Conservation (phyloP, 1,140 invertebrate genomes). For the Anastrepha obliqua region DNA sequence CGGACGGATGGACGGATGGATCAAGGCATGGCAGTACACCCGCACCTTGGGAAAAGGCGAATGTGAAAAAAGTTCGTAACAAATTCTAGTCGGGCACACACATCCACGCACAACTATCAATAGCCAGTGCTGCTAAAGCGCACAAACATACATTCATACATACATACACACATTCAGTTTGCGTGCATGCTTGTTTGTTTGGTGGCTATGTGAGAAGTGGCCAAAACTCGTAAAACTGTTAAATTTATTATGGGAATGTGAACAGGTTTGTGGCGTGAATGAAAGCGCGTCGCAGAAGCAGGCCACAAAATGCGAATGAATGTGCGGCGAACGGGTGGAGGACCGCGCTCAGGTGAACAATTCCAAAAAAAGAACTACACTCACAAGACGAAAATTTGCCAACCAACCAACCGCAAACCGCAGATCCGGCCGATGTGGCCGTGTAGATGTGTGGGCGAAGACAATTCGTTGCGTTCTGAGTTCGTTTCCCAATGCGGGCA, state of each 20-base stretch:
- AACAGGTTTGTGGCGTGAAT: constrained; percentile 46
- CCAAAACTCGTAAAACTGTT: constrained; percentile 53
- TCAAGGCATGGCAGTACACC: neutral
- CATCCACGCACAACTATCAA: neutral
- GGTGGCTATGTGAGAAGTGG: constrained; percentile 44
- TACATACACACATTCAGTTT: neutral
- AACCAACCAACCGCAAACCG: neutral
- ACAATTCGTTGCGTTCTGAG: too few relatives aligned
- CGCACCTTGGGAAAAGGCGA: neutral
- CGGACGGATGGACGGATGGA: neutral
- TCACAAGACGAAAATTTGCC: neutral
- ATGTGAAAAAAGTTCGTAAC: neutral
- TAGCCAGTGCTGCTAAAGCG: neutral
- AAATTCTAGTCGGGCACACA: neutral
- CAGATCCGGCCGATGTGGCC: too few relatives aligned
- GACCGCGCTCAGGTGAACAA: neutral
- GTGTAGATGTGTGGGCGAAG: too few relatives aligned
- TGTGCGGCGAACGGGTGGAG: neutral
- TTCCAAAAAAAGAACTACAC: neutral
- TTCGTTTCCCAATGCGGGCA: too few relatives aligned
- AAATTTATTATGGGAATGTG: constrained; percentile 55
- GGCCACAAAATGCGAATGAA: neutral
- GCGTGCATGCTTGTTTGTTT: constrained; percentile 15
- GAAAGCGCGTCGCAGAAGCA: constrained; percentile 37
- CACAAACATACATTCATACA: neutral